phyloP scores from a whole-genome alignment of 1,140 invertebrate species.

The Diprion similis region DNA sequence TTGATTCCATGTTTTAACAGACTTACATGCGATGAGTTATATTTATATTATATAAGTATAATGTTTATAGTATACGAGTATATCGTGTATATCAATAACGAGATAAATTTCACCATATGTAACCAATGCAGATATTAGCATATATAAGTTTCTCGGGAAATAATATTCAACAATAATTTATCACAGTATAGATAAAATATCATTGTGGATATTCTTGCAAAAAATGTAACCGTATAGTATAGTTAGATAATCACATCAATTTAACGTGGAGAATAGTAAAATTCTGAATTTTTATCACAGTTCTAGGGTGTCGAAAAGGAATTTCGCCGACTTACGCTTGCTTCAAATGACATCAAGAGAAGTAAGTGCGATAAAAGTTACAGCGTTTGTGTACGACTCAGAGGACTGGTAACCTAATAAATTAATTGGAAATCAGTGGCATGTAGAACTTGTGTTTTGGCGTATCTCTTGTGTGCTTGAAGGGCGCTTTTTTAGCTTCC shows the following conservation, averaged over 20 bases:
- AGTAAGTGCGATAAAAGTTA: background rate
- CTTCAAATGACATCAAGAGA: background rate
- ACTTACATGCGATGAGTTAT: too few species aligned
- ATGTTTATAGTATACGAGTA: too few species aligned
- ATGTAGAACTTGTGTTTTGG: conserved; percentile 84
- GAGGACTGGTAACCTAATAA: conserved; percentile 9
- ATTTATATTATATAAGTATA: too few species aligned
- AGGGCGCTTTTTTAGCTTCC: conserved; percentile 74
- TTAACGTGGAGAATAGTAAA: too few species aligned
- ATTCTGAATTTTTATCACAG: background rate
- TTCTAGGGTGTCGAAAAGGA: conserved; percentile 24
- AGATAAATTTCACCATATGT: too few species aligned
- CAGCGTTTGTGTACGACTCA: background rate
- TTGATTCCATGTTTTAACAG: too few species aligned
- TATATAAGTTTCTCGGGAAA: too few species aligned
- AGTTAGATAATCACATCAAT: too few species aligned
- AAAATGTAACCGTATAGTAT: conserved; percentile 14
- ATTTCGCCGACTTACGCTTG: background rate
- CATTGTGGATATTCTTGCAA: background rate
- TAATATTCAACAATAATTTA: too few species aligned
- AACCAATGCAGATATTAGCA: too few species aligned
- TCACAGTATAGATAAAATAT: too few species aligned
- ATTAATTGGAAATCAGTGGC: conserved; percentile 56
- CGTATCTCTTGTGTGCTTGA: conserved; percentile 82
- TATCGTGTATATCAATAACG: too few species aligned